Evolutionary conservation across 2,113 vertebrate genomes (phyloP).

Genomic region (Strix aluco): DNA sequence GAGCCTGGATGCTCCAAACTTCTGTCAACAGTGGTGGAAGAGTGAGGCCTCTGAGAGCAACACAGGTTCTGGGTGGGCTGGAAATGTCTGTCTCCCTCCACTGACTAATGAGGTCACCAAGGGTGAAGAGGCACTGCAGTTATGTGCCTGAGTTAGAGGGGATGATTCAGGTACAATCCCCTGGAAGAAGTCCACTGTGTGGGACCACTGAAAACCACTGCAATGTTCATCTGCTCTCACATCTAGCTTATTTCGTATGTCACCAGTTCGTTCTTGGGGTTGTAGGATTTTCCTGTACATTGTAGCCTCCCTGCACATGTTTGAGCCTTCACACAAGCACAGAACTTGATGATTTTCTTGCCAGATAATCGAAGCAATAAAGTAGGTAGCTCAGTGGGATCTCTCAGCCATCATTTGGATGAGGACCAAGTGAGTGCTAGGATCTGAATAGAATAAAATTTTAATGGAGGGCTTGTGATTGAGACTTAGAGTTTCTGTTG

Average conservation of each 20-base stretch:
- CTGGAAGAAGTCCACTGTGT: not conserved
- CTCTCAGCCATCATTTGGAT: not conserved
- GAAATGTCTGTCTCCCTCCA: not conserved
- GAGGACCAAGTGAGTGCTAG: not conserved
- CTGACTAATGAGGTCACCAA: not conserved
- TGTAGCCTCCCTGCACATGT: not conserved
- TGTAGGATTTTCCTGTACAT: not conserved
- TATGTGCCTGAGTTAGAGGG: not conserved
- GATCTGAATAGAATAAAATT: constrained; percentile 56
- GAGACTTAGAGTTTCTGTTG: constrained; percentile 9
- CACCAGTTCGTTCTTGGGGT: not conserved
- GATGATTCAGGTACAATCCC: not conserved
- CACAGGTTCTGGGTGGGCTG: not conserved
- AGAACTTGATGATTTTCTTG: not conserved
- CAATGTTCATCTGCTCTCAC: not conserved
- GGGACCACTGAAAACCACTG: not conserved
- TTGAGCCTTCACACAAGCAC: not conserved
- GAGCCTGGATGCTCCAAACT: not conserved
- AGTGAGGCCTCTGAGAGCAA: not conserved
- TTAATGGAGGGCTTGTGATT: constrained; percentile 45
- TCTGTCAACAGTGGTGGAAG: not conserved
- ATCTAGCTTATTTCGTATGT: not conserved
- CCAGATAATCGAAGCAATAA: constrained; percentile 21
- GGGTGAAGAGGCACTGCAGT: not conserved
- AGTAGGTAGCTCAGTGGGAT: constrained; percentile 11